Evolutionary conservation across 2,888 invertebrate genomes (phyloP).

Genomic region (Apamea epomidion): DNA sequence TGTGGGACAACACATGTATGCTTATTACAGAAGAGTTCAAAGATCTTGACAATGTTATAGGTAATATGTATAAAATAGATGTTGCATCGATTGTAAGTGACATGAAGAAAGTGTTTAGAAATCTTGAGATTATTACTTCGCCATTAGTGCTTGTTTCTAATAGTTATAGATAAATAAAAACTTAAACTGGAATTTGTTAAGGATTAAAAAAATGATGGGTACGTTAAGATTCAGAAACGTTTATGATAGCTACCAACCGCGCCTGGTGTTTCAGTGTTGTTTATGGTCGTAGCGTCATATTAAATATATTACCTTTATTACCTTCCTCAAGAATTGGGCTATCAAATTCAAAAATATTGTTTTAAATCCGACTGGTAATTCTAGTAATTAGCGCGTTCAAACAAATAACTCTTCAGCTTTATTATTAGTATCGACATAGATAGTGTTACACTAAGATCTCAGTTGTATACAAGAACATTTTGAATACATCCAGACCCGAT

Average conservation of each 20-base stretch:
- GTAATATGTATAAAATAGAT: slow-evolving; percentile 11
- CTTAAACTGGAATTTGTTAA: not conserved
- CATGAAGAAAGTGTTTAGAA: slow-evolving; percentile 47
- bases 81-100: slow-evolving; percentile 23
- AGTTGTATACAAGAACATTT: not conserved
- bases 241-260: not conserved
- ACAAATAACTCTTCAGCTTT: not conserved
- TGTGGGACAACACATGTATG: slow-evolving; percentile 28
- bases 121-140: slow-evolving; percentile 26
- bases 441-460: not conserved
- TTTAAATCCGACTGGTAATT: too few relatives aligned
- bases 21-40: slow-evolving; percentile 34
- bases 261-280: not conserved
- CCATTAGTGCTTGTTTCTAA: slow-evolving; percentile 34
- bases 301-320: too few relatives aligned
- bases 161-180: slow-evolving; percentile 22
- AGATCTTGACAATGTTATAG: slow-evolving; percentile 29
- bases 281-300: too few relatives aligned
- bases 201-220: not conserved
- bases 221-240: not conserved
- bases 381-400: too few relatives aligned
- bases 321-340: too few relatives aligned
- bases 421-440: too few relatives aligned
- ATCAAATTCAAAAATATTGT: too few relatives aligned
- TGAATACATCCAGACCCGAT: not conserved